Conservation (phyloP, 2,888 invertebrate genomes). For the Microplitis manilae region DNA sequence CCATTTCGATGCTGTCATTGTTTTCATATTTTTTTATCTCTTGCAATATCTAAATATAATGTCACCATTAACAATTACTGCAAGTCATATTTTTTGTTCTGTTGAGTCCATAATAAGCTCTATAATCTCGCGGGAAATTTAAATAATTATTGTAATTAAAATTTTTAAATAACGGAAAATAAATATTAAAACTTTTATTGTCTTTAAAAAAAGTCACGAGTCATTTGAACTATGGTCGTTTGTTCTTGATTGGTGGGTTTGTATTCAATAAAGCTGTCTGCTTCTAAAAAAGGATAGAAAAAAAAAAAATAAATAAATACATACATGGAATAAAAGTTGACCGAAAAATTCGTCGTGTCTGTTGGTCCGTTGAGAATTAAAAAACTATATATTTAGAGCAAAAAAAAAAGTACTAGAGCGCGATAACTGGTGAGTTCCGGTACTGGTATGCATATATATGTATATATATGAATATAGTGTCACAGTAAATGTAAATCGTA, state of each 20-base stretch:
- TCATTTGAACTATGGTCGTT: not conserved
- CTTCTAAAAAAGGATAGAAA: not conserved
- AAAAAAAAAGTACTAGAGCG: conserved; percentile 1
- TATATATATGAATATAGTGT: not conserved
- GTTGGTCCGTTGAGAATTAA: not conserved
- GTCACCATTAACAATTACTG: not conserved
- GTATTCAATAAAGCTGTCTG: not conserved
- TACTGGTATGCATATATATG: not conserved
- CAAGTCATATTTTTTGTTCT: conserved; percentile 23
- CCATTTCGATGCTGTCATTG: conserved; percentile 16
- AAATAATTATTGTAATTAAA: not conserved
- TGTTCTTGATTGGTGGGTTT: not conserved
- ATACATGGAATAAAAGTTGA: not conserved
- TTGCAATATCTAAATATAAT: not conserved
- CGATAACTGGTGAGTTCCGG: not conserved
- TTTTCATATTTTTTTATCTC: conserved; percentile 15
- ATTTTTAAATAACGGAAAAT: not conserved
- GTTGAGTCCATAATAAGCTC: conserved; percentile 8
- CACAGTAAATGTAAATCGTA: conserved; percentile 3
- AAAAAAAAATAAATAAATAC: not conserved
- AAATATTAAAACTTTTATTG: not conserved
- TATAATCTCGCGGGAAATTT: not conserved
- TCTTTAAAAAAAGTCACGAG: not conserved
- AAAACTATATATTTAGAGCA: not conserved
- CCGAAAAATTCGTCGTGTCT: not conserved